Evolutionary conservation across 2,797 vertebrate species (phyloP).

Genomic region (Dryobates pubescens): DNA sequence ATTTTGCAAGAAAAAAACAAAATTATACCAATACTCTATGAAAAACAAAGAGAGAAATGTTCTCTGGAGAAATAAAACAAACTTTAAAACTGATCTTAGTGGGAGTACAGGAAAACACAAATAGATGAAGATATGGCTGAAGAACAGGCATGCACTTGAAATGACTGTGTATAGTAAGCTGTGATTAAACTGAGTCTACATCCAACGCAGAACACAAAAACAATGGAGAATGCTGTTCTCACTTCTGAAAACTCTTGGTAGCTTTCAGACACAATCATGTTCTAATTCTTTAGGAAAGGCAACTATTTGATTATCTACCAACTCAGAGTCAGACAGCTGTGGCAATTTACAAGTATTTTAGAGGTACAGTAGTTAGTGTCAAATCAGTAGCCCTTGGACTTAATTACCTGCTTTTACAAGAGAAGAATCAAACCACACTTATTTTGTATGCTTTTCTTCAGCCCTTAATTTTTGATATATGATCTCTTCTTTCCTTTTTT

Average conservation of each 20-base stretch:
- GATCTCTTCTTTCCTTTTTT: not conserved
- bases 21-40: not conserved
- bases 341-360: not conserved
- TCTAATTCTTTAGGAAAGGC: not conserved
- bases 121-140: not conserved
- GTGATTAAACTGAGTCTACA: not conserved
- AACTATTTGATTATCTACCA: not conserved
- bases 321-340: not conserved
- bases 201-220: not conserved
- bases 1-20: slow-evolving; percentile 9
- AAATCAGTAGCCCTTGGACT: not conserved
- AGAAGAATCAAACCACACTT: not conserved
- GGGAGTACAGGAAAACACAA: not conserved
- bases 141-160: not conserved
- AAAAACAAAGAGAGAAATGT: slow-evolving; percentile 20
- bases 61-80: slow-evolving; percentile 31
- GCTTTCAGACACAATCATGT: not conserved
- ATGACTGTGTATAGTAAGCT: not conserved
- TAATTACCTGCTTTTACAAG: not conserved
- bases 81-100: not conserved
- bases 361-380: not conserved
- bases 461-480: not conserved
- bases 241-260: not conserved
- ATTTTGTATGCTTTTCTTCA: not conserved
- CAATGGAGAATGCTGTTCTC: not conserved